Conservation (phyloP, 2,888 invertebrate genomes). For the Horisme vitalbata region DNA sequence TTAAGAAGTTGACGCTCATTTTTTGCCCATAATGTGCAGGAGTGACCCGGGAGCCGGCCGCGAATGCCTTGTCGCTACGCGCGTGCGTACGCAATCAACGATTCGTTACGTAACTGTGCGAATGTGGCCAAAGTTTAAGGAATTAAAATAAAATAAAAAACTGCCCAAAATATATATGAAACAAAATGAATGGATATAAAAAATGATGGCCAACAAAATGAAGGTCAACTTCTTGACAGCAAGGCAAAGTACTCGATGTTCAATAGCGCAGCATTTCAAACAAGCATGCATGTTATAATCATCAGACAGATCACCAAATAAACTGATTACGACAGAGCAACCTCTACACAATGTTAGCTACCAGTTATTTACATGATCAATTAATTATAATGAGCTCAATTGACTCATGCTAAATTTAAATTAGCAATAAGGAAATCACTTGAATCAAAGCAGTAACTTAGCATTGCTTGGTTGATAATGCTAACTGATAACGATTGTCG, state of each 20-base stretch:
- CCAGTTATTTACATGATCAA: constrained; percentile 1
- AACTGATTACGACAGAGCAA: constrained; percentile 17
- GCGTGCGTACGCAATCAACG: constrained; percentile 67
- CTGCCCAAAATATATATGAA: constrained; percentile 80
- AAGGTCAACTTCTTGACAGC: constrained; percentile 97
- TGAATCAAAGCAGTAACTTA: no score
- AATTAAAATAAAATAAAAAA: constrained; percentile 66
- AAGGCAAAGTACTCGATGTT: constrained; percentile 81
- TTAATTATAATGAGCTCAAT: not conserved
- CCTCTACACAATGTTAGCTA: constrained; percentile 23
- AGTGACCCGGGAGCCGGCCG: constrained; percentile 78
- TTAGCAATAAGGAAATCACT: no score
- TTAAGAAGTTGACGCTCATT: constrained; percentile 95
- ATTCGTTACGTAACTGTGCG: constrained; percentile 67
- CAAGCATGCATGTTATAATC: constrained; percentile 75
- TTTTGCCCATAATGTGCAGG: constrained; percentile 87
- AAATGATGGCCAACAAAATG: constrained; percentile 95
- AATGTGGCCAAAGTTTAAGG: constrained; percentile 74
- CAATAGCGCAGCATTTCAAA: constrained; percentile 77
- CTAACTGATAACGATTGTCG: no score
- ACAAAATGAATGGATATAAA: constrained; percentile 84
- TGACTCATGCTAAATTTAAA: not conserved
- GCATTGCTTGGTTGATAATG: no score
- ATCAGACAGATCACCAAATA: constrained; percentile 46
- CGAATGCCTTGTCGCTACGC: constrained; percentile 77